These are phyloP conservation scores for Lithosia quadra DNA, from an alignment of 2,888 invertebrate genomes.

Conservation along the genomic window DNA sequence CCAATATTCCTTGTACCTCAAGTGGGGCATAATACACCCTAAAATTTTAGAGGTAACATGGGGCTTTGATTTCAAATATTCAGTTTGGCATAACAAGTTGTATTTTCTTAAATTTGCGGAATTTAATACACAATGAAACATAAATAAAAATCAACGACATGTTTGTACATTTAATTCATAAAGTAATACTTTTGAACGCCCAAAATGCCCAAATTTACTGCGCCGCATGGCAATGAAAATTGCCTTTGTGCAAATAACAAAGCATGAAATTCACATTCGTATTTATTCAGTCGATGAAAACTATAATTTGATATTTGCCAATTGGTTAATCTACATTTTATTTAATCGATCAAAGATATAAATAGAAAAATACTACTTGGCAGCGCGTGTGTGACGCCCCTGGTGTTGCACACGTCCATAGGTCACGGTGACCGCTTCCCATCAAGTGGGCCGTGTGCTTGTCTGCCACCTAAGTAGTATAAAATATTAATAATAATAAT, in stretches of 20 bases:
- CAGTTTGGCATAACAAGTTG: neutral
- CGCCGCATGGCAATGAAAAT: neutral
- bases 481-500: too few species aligned
- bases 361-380: too few species aligned
- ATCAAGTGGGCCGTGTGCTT: too few species aligned
- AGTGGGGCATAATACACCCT: slow-evolving; percentile 6
- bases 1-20: neutral
- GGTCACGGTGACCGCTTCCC: too few species aligned
- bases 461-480: too few species aligned
- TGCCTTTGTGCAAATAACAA: slow-evolving; percentile 1
- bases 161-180: neutral
- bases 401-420: too few species aligned
- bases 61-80: neutral
- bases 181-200: too few species aligned
- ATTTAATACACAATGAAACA: neutral
- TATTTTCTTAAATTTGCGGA: neutral
- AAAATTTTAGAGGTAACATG: neutral
- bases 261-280: neutral
- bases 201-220: neutral
- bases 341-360: neutral
- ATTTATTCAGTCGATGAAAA: slow-evolving; percentile 1
- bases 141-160: neutral
- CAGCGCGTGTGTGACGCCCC: too few species aligned
- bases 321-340: neutral
- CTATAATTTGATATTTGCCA: neutral